Evolutionary conservation across 2,888 invertebrate genomes (phyloP), one percentile per base, ranked within the genome.

Genomic region (Diaperis boleti): DNA sequence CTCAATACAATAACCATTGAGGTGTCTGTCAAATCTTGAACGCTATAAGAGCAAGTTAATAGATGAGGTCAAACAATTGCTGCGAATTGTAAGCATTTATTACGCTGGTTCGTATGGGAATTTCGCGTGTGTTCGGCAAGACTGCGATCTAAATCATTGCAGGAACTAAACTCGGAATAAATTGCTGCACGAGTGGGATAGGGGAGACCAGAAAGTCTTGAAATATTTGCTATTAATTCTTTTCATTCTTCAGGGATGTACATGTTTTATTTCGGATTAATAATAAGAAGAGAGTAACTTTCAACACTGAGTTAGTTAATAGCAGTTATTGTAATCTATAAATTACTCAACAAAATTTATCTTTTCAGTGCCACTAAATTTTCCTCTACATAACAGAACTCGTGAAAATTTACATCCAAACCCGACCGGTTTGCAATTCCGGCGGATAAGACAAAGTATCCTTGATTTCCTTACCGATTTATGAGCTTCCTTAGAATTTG

Each of bases 71-170:
- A 55, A 55, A 55, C 26, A 39, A 39, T 54, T 29, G 55, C 18
- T 42, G 29, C 8, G 55, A 41, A 52, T 52, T 29, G 52, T 20
- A 52, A 42, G 42, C 42, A 41, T 54, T 55, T 55, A 55, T 55
- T 55, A 55, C 31, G 37, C 39, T 35, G 26, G 55, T 29, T 55
- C 22, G 49, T 59, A 59, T 59, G 59, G 39, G 49, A 59, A 50
- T 59, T 59, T 59, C 15, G 59, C 59, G 59, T 59, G 59, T 49
- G 59, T 59, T 59, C 41, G 20, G 37, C 57, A 57, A 13, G 13
- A 59, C 26, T 17, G 29, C 13, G 49, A 59, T 59, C 29, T 59
- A 59, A 41, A 59, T 59, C 59, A 50, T 35, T 15, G 37, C 35
- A 44, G 35, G 22, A 55, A 55, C 31, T 29, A 41, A 15, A 15